phyloP scores from a whole-genome alignment of 2,113 vertebrate genomes.

The Pterophyllum scalare region DNA sequence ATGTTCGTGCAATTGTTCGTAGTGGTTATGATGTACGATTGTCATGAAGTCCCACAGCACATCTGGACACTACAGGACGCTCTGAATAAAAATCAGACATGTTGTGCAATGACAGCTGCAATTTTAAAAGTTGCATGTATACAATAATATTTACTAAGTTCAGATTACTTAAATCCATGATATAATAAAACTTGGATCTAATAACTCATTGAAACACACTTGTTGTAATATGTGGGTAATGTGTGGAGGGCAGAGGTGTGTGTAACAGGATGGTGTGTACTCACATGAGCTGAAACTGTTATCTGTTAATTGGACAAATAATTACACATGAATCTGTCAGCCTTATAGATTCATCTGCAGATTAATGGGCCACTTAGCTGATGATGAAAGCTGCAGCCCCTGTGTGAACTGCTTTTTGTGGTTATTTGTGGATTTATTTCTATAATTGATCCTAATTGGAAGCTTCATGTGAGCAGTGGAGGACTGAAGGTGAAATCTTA shows the following conservation, averaged over 20 bases:
- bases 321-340: neutral
- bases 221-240: neutral
- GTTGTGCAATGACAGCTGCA: neutral
- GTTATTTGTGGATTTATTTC: too few relatives aligned
- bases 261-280: neutral
- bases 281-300: too few relatives aligned
- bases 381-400: too few relatives aligned
- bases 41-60: too few relatives aligned
- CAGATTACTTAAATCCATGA: neutral
- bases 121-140: neutral
- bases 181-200: neutral
- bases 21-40: too few relatives aligned
- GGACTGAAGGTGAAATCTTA: too few relatives aligned
- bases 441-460: too few relatives aligned
- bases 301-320: neutral
- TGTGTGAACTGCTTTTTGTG: too few relatives aligned
- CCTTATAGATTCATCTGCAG: neutral
- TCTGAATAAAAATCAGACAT: neutral
- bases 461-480: too few relatives aligned
- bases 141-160: neutral
- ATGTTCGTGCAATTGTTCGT: too few relatives aligned
- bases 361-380: neutral
- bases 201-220: neutral
- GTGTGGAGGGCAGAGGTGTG: neutral
- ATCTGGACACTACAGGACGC: too few relatives aligned